A percentile compares a stretch with the other conserved stretches of the same genome.
Evolutionary conservation across 2,888 invertebrate species (phyloP).

Genomic region (Drepana falcataria): DNA sequence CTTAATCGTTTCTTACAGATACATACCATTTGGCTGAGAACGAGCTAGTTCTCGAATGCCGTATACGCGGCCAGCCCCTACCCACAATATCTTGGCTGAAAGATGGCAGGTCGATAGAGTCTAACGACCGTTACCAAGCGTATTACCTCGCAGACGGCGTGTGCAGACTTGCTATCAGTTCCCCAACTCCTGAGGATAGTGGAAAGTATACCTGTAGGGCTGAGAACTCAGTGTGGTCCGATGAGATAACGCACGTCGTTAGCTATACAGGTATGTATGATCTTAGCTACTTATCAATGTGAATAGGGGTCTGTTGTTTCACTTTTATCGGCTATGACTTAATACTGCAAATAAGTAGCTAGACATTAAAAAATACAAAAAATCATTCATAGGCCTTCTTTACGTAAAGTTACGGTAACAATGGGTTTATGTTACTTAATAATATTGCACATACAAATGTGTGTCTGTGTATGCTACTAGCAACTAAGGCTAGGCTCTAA

Average conservation of each 20-base stretch:
- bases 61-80: constrained; percentile 85
- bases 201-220: constrained; percentile 88
- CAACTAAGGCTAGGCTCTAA: no score
- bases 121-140: constrained; percentile 80
- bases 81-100: constrained; percentile 88
- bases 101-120: constrained; percentile 78
- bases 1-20: constrained; percentile 70
- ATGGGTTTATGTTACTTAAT: no score
- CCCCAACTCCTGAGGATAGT: constrained; percentile 83
- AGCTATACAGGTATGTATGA: constrained; percentile 80
- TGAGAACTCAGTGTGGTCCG: constrained; percentile 84
- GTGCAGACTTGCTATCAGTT: constrained; percentile 82
- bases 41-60: constrained; percentile 87
- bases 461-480: no score
- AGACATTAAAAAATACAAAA: no score
- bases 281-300: no score
- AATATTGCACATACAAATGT: no score
- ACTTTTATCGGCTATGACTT: no score
- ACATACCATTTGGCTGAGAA: constrained; percentile 84
- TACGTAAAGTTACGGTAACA: no score
- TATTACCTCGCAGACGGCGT: constrained; percentile 85
- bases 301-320: no score
- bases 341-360: no score
- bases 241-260: constrained; percentile 86
- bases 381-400: no score